Percentiles rank a stretch among this genome's conserved stretches.
phyloP scores from a whole-genome alignment of 1,140 invertebrate genomes.

The Drosophila setifemur region DNA sequence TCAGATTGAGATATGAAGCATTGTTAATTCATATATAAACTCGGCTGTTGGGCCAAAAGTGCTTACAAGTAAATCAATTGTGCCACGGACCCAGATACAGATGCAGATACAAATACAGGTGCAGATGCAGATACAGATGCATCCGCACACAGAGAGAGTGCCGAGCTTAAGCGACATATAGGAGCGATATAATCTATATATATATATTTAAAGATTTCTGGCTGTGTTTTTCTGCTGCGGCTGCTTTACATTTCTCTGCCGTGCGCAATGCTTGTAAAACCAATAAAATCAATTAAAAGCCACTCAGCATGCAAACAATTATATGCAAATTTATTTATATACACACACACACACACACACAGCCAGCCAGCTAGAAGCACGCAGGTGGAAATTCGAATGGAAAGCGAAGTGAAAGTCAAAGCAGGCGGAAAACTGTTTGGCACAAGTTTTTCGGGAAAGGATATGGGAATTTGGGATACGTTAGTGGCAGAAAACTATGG shows the following conservation, averaged over 20 bases:
- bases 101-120: background rate
- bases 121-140: background rate
- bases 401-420: constrained; percentile 52
- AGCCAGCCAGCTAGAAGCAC: constrained; percentile 14
- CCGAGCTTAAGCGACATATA: constrained; percentile 43
- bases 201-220: background rate
- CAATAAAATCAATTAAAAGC: constrained; percentile 81
- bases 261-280: constrained; percentile 63
- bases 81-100: constrained; percentile 7
- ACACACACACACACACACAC: constrained; percentile 44
- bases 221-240: constrained; percentile 8
- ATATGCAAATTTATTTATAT: constrained; percentile 79
- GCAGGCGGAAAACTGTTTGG: constrained; percentile 58
- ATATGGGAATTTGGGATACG: no score
- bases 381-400: background rate
- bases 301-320: constrained; percentile 79
- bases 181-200: constrained; percentile 4
- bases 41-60: constrained; percentile 41
- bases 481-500: no score
- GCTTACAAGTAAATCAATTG: constrained; percentile 66
- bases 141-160: no score
- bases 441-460: no score
- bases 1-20: constrained; percentile 44
- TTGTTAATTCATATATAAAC: constrained; percentile 64
- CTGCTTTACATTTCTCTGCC: constrained; percentile 16